Percentiles rank a stretch among this genome's conserved stretches.
Conservation (phyloP, 2,888 invertebrate species). For the Phragmatobia fuliginosa region DNA sequence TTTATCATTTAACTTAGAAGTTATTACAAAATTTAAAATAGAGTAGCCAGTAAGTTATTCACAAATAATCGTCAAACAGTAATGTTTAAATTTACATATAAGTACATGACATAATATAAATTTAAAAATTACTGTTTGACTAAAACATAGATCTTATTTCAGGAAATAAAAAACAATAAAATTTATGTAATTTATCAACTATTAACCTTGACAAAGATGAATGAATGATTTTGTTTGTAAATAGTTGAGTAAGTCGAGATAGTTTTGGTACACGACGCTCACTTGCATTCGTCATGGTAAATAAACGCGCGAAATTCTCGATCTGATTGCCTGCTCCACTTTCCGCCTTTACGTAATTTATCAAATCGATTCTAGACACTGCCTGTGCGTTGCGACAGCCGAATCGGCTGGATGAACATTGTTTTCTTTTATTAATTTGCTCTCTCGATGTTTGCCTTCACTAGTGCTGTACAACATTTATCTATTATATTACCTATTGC, state of each 20-base stretch:
- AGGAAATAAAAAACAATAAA: not conserved
- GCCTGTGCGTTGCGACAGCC: conserved; percentile 41
- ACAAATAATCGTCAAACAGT: too few species aligned
- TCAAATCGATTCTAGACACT: conserved; percentile 59
- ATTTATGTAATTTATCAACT: conserved; percentile 2
- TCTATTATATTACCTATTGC: conserved; percentile 20
- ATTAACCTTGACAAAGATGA: conserved; percentile 46
- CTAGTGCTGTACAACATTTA: conserved; percentile 8
- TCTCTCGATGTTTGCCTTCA: conserved; percentile 1
- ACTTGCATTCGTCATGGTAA: conserved; percentile 61
- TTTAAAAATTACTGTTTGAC: too few species aligned
- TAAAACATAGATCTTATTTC: not conserved
- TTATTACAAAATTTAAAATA: too few species aligned
- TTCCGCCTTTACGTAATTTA: conserved; percentile 67
- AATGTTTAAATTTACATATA: too few species aligned
- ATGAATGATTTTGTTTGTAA: conserved; percentile 48
- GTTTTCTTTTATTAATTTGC: conserved; percentile 28
- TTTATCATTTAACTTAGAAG: too few species aligned
- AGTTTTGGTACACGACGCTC: conserved; percentile 48
- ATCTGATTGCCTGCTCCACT: conserved; percentile 62
- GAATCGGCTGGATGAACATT: conserved; percentile 36
- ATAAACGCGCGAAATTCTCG: conserved; percentile 57
- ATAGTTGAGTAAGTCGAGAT: conserved; percentile 47
- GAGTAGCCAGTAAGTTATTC: too few species aligned
- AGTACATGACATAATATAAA: too few species aligned